These are phyloP conservation scores for Pseudomyrmex sp. DNA, from an alignment of 1,140 invertebrate genomes.

Conservation along the genomic window DNA sequence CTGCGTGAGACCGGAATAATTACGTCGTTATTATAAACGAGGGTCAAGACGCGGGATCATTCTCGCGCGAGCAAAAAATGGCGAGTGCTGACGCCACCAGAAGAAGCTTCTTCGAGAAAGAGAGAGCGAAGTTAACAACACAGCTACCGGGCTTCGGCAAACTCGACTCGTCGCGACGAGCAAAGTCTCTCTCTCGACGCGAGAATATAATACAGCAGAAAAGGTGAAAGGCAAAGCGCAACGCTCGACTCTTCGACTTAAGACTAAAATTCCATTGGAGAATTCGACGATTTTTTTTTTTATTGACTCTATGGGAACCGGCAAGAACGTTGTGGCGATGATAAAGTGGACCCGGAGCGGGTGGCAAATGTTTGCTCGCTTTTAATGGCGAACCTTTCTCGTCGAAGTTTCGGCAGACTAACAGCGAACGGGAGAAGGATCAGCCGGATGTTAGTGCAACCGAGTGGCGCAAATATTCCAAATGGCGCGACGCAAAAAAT, in stretches of 20 bases:
- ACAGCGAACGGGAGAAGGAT: neutral
- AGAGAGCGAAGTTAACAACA: slow-evolving; percentile 4
- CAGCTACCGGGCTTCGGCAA: slow-evolving; percentile 46
- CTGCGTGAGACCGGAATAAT: slow-evolving; percentile 20
- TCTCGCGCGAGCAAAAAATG: slow-evolving; percentile 36
- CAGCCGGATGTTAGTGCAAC: slow-evolving; percentile 18
- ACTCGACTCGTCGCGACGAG: neutral
- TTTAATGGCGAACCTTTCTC: slow-evolving; percentile 63
- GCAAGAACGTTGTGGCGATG: slow-evolving; percentile 4
- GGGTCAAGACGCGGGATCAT: slow-evolving; percentile 31
- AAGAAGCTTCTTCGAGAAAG: slow-evolving; percentile 13
- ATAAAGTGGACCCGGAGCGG: slow-evolving; percentile 49
- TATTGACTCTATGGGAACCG: slow-evolving; percentile 17
- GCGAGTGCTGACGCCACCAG: slow-evolving; percentile 9
- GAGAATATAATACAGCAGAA: slow-evolving; percentile 32
- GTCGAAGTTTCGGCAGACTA: slow-evolving; percentile 25
- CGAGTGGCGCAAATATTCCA: neutral
- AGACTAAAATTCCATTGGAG: neutral
- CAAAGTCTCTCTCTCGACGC: neutral
- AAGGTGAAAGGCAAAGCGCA: slow-evolving; percentile 37
- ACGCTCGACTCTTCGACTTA: neutral
- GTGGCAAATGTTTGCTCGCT: slow-evolving; percentile 68
- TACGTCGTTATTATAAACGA: slow-evolving; percentile 57
- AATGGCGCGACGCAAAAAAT: slow-evolving; percentile 23
- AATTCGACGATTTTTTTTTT: slow-evolving; percentile 30